Conservation (phyloP, 2,113 vertebrate species). For the Lampris incognitus region DNA sequence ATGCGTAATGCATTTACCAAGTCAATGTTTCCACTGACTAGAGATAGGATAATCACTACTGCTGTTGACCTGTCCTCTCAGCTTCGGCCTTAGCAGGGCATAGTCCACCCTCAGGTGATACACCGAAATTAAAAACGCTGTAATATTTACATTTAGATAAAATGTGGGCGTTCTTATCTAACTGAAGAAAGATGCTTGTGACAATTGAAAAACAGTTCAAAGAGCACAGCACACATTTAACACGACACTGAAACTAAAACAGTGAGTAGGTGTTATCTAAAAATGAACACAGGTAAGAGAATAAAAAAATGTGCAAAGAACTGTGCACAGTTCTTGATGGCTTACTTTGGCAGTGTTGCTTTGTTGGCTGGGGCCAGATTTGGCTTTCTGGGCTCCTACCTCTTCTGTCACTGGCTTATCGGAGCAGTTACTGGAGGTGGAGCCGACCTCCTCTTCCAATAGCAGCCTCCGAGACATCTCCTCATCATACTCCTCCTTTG, state of each 20-base stretch:
- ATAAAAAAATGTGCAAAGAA: too few species aligned
- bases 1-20: conserved; percentile 37
- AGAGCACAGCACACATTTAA: too few species aligned
- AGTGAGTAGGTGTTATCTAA: too few species aligned
- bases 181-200: not conserved
- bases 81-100: conserved; percentile 44
- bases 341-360: conserved; percentile 63
- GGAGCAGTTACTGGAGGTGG: conserved; percentile 68
- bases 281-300: too few species aligned
- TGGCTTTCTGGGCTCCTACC: conserved; percentile 22
- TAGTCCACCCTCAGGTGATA: conserved; percentile 22
- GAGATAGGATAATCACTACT: conserved; percentile 31
- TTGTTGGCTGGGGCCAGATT: conserved; percentile 32
- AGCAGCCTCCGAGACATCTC: conserved; percentile 75
- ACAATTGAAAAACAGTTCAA: too few species aligned
- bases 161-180: not conserved
- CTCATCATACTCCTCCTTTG: conserved; percentile 95
- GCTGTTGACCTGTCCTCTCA: conserved; percentile 13
- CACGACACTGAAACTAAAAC: too few species aligned
- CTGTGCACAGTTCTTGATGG: not conserved
- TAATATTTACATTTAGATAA: not conserved
- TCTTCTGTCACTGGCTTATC: conserved; percentile 54
- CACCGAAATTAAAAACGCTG: not conserved
- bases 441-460: conserved; percentile 64
- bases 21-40: conserved; percentile 52